phyloP scores from a whole-genome alignment of 2,113 vertebrate species.

The Scomber scombrus region DNA sequence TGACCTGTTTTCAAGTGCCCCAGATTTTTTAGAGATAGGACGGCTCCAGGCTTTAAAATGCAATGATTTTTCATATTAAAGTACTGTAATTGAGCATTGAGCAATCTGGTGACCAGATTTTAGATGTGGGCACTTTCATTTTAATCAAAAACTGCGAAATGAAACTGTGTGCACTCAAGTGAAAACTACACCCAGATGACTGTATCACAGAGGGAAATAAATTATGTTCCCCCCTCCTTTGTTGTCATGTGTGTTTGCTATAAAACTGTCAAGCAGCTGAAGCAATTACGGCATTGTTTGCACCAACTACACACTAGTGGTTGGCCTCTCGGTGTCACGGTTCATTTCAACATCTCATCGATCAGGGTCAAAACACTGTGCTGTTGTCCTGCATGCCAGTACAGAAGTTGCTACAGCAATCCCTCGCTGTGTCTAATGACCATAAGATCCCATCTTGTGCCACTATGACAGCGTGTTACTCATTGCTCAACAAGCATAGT shows the following conservation, averaged over 20 bases:
- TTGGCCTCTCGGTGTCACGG: conserved; percentile 43
- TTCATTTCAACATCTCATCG: conserved; percentile 52
- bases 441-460: conserved; percentile 23
- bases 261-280: conserved; percentile 71
- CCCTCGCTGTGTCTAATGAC: conserved; percentile 16
- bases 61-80: conserved; percentile 60
- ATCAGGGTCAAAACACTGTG: conserved; percentile 44
- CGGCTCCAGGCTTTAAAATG: conserved; percentile 25
- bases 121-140: conserved; percentile 40
- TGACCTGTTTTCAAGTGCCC: conserved; percentile 4
- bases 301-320: conserved; percentile 25
- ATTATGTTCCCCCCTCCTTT: conserved; percentile 37
- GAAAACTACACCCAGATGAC: conserved; percentile 61
- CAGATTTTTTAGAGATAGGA: conserved; percentile 11
- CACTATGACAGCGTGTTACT: not conserved
- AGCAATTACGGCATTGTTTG: conserved; percentile 68
- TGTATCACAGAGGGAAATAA: conserved; percentile 58
- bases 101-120: conserved; percentile 45
- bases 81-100: conserved; percentile 34
- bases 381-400: conserved; percentile 1
- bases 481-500: conserved; percentile 35
- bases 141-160: conserved; percentile 65
- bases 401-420: conserved; percentile 31
- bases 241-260: conserved; percentile 62
- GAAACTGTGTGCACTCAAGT: conserved; percentile 47